These are phyloP conservation scores for Auanema freiburgensis DNA, from an alignment of 2,888 invertebrate genomes.

Conservation along the genomic window DNA sequence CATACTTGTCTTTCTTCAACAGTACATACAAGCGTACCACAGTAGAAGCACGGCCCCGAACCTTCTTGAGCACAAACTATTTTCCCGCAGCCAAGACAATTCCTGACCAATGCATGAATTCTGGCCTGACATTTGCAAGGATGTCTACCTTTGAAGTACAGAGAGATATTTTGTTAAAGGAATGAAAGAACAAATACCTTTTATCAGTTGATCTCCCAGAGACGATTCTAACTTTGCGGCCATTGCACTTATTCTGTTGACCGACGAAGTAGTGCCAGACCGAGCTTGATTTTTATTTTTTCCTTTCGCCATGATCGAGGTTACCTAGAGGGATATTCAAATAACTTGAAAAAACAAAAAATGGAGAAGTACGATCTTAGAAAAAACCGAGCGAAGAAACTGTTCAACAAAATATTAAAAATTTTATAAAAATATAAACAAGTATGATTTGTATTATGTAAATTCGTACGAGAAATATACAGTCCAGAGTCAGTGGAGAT, in stretches of 20 bases:
- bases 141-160: constrained; percentile 75
- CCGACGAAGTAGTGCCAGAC: not conserved
- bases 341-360: no score
- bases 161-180: not conserved
- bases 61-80: constrained; percentile 89
- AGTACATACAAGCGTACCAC: constrained; percentile 78
- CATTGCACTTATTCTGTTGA: constrained; percentile 21
- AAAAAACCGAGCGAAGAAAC: constrained; percentile 38
- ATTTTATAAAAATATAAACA: no score
- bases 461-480: no score
- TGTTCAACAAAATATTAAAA: constrained; percentile 40
- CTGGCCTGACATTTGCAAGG: constrained; percentile 89
- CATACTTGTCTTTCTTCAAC: constrained; percentile 51
- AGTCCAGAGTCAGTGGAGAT: no score
- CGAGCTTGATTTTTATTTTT: constrained; percentile 4
- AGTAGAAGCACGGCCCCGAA: constrained; percentile 91
- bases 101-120: constrained; percentile 85
- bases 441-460: no score
- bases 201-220: constrained; percentile 25
- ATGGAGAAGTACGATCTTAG: constrained; percentile 46
- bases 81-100: constrained; percentile 89
- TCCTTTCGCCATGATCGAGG: constrained; percentile 19
- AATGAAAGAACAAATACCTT: constrained; percentile 19
- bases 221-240: constrained; percentile 31
- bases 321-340: no score